A percentile compares a stretch with the other conserved stretches of the same genome.
Evolutionary conservation across 2,797 vertebrate genomes (phyloP).

Genomic region (Smutsia temminckii): DNA sequence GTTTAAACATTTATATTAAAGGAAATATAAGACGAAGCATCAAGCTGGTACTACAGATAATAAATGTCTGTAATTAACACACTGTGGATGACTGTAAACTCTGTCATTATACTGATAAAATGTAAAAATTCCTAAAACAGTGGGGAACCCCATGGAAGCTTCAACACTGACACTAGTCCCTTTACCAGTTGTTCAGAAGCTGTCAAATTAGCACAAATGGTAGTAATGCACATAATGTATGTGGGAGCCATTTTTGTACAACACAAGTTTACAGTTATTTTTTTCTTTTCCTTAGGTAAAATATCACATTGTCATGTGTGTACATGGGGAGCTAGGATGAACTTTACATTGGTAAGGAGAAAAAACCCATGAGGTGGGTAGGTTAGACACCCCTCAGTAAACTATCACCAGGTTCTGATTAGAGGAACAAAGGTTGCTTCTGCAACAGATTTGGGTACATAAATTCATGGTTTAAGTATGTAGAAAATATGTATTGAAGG

Average conservation of each 20-base stretch:
- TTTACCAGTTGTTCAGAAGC: constrained; percentile 57
- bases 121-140: constrained; percentile 55
- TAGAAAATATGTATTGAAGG: constrained; percentile 27
- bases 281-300: constrained; percentile 50
- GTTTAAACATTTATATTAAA: constrained; percentile 58
- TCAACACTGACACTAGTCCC: neutral
- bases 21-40: constrained; percentile 57
- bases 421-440: constrained; percentile 12
- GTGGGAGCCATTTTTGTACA: constrained; percentile 46
- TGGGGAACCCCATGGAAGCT: neutral
- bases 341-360: constrained; percentile 22
- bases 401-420: neutral
- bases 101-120: constrained; percentile 49
- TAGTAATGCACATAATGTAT: constrained; percentile 27
- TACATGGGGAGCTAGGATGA: neutral
- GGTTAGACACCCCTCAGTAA: neutral
- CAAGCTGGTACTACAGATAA: constrained; percentile 38
- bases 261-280: constrained; percentile 18
- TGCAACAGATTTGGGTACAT: neutral
- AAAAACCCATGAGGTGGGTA: neutral
- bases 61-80: constrained; percentile 55
- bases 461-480: constrained; percentile 34
- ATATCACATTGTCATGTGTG: neutral
- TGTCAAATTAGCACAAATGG: constrained; percentile 43
- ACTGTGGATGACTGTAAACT: constrained; percentile 34